These are phyloP conservation scores for Leucoma salicis DNA, from an alignment of 2,888 invertebrate species.

Conservation along the genomic window DNA sequence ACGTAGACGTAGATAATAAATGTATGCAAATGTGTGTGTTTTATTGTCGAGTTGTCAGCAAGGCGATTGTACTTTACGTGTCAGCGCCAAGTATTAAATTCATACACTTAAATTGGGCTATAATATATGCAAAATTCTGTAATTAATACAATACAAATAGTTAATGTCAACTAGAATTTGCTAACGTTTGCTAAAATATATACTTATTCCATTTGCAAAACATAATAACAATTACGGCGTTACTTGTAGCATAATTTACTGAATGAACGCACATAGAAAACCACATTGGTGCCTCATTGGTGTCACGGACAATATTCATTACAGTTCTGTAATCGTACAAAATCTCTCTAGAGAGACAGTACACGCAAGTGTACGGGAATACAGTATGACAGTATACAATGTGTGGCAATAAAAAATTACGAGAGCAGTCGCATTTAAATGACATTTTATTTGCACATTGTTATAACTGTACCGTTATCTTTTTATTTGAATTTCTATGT, in stretches of 20 bases:
- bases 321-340: constrained; percentile 7
- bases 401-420: constrained; percentile 31
- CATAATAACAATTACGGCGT: too few species aligned
- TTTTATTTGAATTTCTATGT: constrained; percentile 9
- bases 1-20: constrained; percentile 30
- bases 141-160: too few species aligned
- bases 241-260: too few species aligned
- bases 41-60: constrained; percentile 43
- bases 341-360: constrained; percentile 7
- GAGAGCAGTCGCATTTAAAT: constrained; percentile 29
- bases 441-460: constrained; percentile 25
- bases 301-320: constrained; percentile 8
- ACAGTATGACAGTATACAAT: background rate
- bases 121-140: background rate
- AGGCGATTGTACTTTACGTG: constrained; percentile 14
- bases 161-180: too few species aligned
- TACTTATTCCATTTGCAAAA: too few species aligned
- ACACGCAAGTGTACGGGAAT: background rate
- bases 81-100: background rate
- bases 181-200: too few species aligned
- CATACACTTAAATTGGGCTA: background rate
- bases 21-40: constrained; percentile 39
- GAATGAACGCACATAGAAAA: constrained; percentile 4
- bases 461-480: constrained; percentile 10
- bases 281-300: constrained; percentile 1